These are phyloP conservation scores for Eledona agricola DNA, from an alignment of 2,888 invertebrate genomes.

Conservation along the genomic window DNA sequence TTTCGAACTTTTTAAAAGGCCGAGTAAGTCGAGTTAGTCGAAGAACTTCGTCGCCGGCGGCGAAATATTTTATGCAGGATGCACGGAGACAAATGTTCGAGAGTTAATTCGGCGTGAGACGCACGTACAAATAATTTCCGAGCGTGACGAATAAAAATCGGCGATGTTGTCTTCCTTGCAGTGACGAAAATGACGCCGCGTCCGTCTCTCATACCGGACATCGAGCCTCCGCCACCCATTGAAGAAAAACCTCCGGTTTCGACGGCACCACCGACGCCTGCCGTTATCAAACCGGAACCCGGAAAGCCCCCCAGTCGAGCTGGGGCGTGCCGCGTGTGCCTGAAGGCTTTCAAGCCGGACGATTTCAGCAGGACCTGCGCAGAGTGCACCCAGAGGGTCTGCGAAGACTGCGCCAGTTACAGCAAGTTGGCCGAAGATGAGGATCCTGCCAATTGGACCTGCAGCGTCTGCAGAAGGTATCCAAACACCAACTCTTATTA, in stretches of 20 bases:
- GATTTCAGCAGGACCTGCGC: conserved; percentile 89
- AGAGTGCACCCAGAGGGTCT: conserved; percentile 88
- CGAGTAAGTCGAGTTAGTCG: conserved; percentile 18
- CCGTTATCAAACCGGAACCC: conserved; percentile 67
- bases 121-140: conserved; percentile 27
- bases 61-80: conserved; percentile 24
- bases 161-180: conserved; percentile 55
- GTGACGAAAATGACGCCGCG: conserved; percentile 78
- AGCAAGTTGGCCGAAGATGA: conserved; percentile 85
- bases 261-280: conserved; percentile 58
- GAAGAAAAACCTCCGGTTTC: conserved; percentile 61
- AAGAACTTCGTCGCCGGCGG: conserved; percentile 12
- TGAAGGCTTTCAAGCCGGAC: conserved; percentile 88
- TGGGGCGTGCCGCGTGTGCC: conserved; percentile 82
- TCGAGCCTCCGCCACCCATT: conserved; percentile 56
- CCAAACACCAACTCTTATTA: too few species aligned
- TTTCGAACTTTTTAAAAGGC: conserved; percentile 18
- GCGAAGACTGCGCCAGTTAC: conserved; percentile 93
- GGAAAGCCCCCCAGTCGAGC: conserved; percentile 79
- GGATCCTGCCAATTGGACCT: conserved; percentile 87
- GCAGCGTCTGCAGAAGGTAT: conserved; percentile 84
- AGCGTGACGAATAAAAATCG: conserved; percentile 19
- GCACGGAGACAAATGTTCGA: conserved; percentile 25
- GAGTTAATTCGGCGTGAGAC: conserved; percentile 24
- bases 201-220: conserved; percentile 67